phyloP scores from a whole-genome alignment of 2,113 vertebrate species.

The Progne subis region DNA sequence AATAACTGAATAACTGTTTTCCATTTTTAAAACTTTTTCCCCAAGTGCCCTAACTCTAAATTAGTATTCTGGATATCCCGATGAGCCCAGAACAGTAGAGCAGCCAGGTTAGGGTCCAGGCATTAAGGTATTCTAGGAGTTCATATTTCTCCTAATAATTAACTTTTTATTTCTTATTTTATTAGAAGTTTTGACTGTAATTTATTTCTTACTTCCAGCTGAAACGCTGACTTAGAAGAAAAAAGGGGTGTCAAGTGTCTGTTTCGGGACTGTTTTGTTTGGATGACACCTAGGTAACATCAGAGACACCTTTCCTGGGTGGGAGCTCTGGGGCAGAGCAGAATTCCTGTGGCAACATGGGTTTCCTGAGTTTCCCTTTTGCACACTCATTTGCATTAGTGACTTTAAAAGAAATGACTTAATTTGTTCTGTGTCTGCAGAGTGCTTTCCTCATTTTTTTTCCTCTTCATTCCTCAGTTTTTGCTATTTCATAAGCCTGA shows the following conservation, averaged over 20 bases:
- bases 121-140: neutral
- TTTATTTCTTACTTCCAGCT: neutral
- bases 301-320: constrained; percentile 48
- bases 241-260: neutral
- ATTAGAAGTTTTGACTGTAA: neutral
- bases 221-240: constrained; percentile 23
- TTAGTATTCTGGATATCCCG: neutral
- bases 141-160: neutral
- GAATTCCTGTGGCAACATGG: neutral
- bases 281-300: constrained; percentile 14
- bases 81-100: neutral
- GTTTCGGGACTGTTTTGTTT: constrained; percentile 45
- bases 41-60: neutral
- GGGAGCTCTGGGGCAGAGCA: constrained; percentile 10
- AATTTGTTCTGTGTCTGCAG: constrained; percentile 28
- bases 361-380: constrained; percentile 3
- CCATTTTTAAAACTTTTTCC: constrained; percentile 18
- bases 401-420: constrained; percentile 20
- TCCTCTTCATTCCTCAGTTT: neutral
- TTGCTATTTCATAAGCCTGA: neutral
- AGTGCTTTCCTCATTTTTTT: neutral
- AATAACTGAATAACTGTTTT: constrained; percentile 44
- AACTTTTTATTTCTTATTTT: neutral
- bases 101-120: neutral
- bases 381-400: neutral